Evolutionary conservation across 2,113 vertebrate genomes (phyloP), one percentile per base, ranked within the genome.

Genomic region (Condylura cristata): DNA sequence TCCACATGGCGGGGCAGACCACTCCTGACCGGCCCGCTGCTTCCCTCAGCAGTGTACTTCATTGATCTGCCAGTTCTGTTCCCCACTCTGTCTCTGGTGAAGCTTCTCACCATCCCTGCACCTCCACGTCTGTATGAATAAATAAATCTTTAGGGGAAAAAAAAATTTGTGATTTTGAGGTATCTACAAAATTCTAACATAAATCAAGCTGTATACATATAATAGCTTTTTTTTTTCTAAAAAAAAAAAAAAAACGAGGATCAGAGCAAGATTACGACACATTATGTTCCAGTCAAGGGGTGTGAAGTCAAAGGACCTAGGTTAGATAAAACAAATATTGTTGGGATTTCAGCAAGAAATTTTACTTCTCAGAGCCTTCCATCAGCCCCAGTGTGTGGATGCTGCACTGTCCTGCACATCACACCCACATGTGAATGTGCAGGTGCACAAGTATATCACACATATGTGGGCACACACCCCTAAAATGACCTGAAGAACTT

Each of bases 251-350:
- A 92, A 90, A 66, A 6, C 5, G n/a, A 79, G 60, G 68, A 7
- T 74, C 34, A 81, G 9, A 76, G 9, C n/a, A 5, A 85, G 32
- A 9, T 70, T 60, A 65, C n/a, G 24, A 88, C 34, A 60, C 2
- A 16, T 26, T 37, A n/a, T 46, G 20, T 53, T 68, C 44, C 46
- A 89, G 75, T 83, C 9, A 22, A 14, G 2, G 17, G 41, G 41
- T n/a, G 1, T 85, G 32, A 92, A 80, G 78, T 91, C 80, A 86
- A 82, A 65, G 14, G 37, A 82, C 34, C 30, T 58, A 58, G 24
- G 16, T 72, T 82, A 65, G 91, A 95, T 88, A 53, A 34, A 90
- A 79, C 14, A 65, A 82, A 78, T 41, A 34, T 12, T 32, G 72
- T 63, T 78, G 91, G 86, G 56, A 56, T 44, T 44, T 74, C 44